Percentiles rank a stretch among this genome's conserved stretches.
These are phyloP conservation scores for Dasypolia templi DNA, from an alignment of 2,888 invertebrate species.

Conservation along the genomic window DNA sequence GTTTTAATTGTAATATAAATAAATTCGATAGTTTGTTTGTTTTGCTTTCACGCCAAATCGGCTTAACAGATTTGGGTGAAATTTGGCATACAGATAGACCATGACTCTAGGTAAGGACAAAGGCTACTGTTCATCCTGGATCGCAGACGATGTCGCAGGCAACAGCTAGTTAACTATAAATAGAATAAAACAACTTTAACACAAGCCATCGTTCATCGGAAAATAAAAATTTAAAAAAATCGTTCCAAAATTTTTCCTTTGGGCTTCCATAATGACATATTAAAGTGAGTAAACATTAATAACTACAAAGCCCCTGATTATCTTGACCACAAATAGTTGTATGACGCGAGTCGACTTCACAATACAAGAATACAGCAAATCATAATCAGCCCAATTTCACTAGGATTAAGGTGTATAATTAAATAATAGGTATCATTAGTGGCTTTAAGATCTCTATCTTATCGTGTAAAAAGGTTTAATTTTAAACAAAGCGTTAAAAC, in stretches of 20 bases:
- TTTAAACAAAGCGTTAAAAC: slow-evolving; percentile 1
- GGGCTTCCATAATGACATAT: neutral
- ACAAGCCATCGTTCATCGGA: neutral
- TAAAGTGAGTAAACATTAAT: slow-evolving; percentile 18
- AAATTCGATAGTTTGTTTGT: no score
- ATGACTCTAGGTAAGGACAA: no score
- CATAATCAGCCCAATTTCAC: slow-evolving; percentile 1
- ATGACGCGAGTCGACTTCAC: slow-evolving; percentile 23
- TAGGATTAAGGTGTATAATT: neutral
- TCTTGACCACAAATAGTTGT: slow-evolving; percentile 19
- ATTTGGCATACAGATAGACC: no score
- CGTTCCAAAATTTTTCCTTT: neutral
- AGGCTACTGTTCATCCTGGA: no score
- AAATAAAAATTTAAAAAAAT: neutral
- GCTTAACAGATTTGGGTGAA: no score
- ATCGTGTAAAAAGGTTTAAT: slow-evolving; percentile 1
- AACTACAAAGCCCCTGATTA: slow-evolving; percentile 23
- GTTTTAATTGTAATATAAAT: no score
- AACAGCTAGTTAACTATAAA: no score
- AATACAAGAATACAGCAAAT: neutral
- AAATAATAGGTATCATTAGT: slow-evolving; percentile 1
- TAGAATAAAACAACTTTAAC: neutral
- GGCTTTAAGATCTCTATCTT: slow-evolving; percentile 10
- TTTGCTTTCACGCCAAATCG: no score
- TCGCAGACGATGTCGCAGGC: no score